Evolutionary conservation across 2,888 invertebrate species (phyloP).

Genomic region (Antheraea yamamai): DNA sequence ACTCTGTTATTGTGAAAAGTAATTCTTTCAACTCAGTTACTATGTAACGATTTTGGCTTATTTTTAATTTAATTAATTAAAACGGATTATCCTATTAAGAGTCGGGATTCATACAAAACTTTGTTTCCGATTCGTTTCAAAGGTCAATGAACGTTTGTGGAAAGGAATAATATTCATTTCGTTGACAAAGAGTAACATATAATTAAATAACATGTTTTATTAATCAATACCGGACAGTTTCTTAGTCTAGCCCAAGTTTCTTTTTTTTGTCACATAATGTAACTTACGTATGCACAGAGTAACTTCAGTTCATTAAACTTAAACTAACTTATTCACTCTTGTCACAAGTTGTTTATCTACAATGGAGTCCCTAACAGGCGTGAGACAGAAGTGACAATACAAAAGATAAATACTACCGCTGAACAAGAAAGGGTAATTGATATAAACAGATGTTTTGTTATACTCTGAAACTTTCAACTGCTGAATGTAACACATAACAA

Average conservation of each 20-base stretch:
- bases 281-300: constrained; percentile 64
- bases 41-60: constrained; percentile 71
- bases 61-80: constrained; percentile 77
- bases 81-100: constrained; percentile 68
- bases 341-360: constrained; percentile 70
- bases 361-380: constrained; percentile 45
- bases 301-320: constrained; percentile 66
- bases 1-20: not conserved
- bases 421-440: constrained; percentile 73
- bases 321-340: constrained; percentile 66
- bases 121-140: constrained; percentile 52
- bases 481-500: constrained; percentile 63
- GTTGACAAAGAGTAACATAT: constrained; percentile 41
- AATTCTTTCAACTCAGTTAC: constrained; percentile 44
- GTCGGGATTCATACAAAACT: constrained; percentile 62
- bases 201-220: constrained; percentile 47
- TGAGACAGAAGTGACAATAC: constrained; percentile 59
- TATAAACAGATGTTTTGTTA: constrained; percentile 72
- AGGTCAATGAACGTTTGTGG: constrained; percentile 51
- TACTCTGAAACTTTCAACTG: constrained; percentile 66
- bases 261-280: constrained; percentile 53
- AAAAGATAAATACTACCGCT: constrained; percentile 72
- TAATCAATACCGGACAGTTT: constrained; percentile 42
- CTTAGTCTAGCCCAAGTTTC: constrained; percentile 40
- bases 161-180: constrained; percentile 45